Evolutionary conservation across 2,113 vertebrate species (phyloP).

Genomic region (Vulpes lagopus): DNA sequence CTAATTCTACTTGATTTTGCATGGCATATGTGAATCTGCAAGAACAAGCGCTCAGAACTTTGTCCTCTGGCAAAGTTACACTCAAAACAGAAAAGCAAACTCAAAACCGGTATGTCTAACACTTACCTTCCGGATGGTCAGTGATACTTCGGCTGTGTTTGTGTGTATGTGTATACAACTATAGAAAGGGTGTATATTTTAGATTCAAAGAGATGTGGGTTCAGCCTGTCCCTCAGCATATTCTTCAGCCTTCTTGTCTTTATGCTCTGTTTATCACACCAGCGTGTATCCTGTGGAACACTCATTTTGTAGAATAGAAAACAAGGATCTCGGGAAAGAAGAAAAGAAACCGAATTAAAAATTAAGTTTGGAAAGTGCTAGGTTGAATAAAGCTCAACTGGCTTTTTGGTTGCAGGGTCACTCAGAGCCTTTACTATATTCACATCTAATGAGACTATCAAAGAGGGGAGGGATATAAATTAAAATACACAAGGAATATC

Average conservation of each 20-base stretch:
- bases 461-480: not conserved
- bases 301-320: not conserved
- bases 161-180: not conserved
- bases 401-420: not conserved
- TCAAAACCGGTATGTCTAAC: not conserved
- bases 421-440: not conserved
- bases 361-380: not conserved
- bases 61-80: not conserved
- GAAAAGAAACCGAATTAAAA: not conserved
- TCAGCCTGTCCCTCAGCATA: not conserved
- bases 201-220: not conserved
- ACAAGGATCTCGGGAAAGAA: not conserved
- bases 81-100: not conserved
- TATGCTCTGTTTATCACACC: not conserved
- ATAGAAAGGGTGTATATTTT: not conserved
- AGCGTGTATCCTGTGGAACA: not conserved
- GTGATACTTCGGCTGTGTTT: not conserved
- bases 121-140: not conserved
- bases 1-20: conserved; percentile 38
- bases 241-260: not conserved
- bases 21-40: not conserved
- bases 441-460: not conserved
- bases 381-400: not conserved
- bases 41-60: not conserved
- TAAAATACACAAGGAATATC: not conserved